Conservation (phyloP, 1,140 invertebrate species). For the Gryllus bimaculatus region DNA sequence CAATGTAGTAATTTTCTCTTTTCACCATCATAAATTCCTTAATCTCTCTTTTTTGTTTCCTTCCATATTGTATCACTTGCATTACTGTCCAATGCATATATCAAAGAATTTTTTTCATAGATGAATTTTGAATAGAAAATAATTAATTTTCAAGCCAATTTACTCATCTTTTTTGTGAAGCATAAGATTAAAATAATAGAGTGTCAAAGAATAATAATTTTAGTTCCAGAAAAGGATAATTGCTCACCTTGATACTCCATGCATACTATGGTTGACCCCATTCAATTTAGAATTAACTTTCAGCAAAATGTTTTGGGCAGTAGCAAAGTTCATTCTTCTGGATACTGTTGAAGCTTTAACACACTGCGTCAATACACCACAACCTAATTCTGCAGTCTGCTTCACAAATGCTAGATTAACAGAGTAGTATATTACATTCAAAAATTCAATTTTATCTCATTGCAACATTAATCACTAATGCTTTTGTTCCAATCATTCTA, state of each 20-base stretch:
- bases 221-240: background rate
- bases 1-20: too few relatives aligned
- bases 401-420: conserved; percentile 45
- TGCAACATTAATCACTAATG: background rate
- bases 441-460: background rate
- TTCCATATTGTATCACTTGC: too few relatives aligned
- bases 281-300: conserved; percentile 83
- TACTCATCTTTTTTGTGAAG: background rate
- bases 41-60: too few relatives aligned
- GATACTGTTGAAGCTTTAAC: conserved; percentile 51
- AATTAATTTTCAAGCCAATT: background rate
- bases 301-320: conserved; percentile 62
- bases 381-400: conserved; percentile 57
- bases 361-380: conserved; percentile 75
- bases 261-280: conserved; percentile 66
- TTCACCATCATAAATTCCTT: too few relatives aligned
- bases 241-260: background rate
- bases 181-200: background rate
- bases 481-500: too few relatives aligned
- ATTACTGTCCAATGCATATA: background rate
- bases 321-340: conserved; percentile 36
- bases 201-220: background rate
- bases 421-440: background rate
- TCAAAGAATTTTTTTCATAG: background rate
- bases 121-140: background rate